Evolutionary conservation across 2,888 invertebrate genomes (phyloP).

Genomic region (Caenorhabditis uteleia): DNA sequence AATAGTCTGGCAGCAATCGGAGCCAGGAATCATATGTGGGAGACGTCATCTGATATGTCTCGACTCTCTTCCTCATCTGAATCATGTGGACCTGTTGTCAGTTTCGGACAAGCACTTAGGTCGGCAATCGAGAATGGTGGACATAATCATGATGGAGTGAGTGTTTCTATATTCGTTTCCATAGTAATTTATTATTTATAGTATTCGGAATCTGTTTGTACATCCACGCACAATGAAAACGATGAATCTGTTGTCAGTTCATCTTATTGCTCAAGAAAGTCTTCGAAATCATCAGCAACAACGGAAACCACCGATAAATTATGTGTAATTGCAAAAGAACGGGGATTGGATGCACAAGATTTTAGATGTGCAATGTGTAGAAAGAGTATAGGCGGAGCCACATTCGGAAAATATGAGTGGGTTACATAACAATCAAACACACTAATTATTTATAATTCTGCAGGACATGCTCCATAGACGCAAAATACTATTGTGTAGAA

Average conservation of each 20-base stretch:
- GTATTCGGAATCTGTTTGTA: conserved; percentile 9
- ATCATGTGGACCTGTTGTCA: conserved; percentile 38
- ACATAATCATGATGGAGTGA: conserved; percentile 1
- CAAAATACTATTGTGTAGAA: conserved; percentile 85
- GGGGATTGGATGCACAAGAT: conserved; percentile 63
- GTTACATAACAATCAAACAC: conserved; percentile 11
- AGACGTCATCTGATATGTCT: conserved; percentile 22
- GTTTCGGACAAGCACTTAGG: conserved; percentile 48
- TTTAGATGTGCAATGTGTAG: conserved; percentile 65
- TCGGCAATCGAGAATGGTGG: conserved; percentile 39
- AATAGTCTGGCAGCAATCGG: conserved; percentile 35
- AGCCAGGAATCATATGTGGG: conserved; percentile 35
- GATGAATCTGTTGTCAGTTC: conserved; percentile 1
- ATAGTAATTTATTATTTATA: background rate
- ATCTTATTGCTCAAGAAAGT: conserved; percentile 3
- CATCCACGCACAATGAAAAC: conserved; percentile 8
- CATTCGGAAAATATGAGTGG: conserved; percentile 53
- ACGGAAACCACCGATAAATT: conserved; percentile 25
- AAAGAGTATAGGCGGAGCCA: conserved; percentile 56
- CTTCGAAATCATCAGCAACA: conserved; percentile 15
- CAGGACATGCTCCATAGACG: conserved; percentile 84
- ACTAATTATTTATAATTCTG: background rate
- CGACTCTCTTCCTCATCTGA: conserved; percentile 42
- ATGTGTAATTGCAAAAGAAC: conserved; percentile 56
- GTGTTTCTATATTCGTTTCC: background rate